Conservation (phyloP, 2,797 vertebrate species). For the Chanos chanos region DNA sequence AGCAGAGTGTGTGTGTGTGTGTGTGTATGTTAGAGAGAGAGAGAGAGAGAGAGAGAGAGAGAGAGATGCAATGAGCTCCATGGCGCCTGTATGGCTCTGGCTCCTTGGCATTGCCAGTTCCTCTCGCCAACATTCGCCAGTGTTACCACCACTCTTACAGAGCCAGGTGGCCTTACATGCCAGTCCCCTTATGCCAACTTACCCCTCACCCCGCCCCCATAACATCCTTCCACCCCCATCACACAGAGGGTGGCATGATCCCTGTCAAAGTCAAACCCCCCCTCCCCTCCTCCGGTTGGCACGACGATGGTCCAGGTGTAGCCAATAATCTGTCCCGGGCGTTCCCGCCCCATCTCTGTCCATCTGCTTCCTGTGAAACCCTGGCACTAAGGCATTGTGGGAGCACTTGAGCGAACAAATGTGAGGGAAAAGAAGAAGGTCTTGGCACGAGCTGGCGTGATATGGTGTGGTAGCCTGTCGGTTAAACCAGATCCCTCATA, state of each 20-base stretch:
- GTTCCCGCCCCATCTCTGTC: conserved; percentile 44
- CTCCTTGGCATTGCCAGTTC: not conserved
- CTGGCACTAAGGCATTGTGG: conserved; percentile 44
- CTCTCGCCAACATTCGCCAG: conserved; percentile 22
- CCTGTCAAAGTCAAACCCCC: conserved; percentile 58
- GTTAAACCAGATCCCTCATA: too few relatives aligned
- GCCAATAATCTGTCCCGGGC: conserved; percentile 48
- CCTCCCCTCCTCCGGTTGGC: conserved; percentile 54
- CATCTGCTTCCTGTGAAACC: conserved; percentile 57
- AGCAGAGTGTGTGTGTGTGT: not conserved
- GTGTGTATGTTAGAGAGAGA: not conserved
- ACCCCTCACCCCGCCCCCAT: not conserved
- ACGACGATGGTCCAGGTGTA: conserved; percentile 36
- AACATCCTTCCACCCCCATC: conserved; percentile 14
- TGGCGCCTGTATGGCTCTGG: conserved; percentile 17
- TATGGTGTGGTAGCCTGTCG: too few relatives aligned
- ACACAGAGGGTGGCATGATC: conserved; percentile 62
- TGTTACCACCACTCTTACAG: conserved; percentile 28
- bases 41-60: not conserved
- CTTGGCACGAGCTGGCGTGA: too few relatives aligned
- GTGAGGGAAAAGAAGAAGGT: too few relatives aligned
- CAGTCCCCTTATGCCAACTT: conserved; percentile 32
- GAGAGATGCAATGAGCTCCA: conserved; percentile 5
- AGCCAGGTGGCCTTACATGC: conserved; percentile 46
- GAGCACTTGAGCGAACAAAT: conserved; percentile 56